phyloP scores from a whole-genome alignment of 2,888 invertebrate species.

The Cetonia aurata region DNA sequence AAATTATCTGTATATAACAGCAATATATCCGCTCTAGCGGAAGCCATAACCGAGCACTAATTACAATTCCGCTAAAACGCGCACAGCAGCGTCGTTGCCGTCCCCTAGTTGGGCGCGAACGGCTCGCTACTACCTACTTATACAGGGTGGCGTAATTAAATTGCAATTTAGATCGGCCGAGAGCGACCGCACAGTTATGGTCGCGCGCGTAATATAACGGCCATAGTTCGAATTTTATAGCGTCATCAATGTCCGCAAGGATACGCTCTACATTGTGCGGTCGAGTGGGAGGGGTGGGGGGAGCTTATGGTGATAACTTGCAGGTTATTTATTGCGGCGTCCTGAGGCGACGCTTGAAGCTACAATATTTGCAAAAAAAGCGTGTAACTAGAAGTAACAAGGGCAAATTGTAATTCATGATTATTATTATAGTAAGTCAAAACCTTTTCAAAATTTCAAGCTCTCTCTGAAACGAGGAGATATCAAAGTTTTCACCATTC shows the following conservation, averaged over 20 bases:
- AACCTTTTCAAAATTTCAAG: too few species aligned
- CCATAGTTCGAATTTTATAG: conserved; percentile 62
- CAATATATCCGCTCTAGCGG: conserved; percentile 40
- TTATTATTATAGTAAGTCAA: too few species aligned
- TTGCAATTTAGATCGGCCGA: conserved; percentile 55
- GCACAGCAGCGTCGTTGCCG: conserved; percentile 34
- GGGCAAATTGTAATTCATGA: too few species aligned
- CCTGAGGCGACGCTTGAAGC: background rate
- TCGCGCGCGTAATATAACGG: conserved; percentile 61
- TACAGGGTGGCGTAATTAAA: conserved; percentile 55
- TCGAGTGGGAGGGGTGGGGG: too few species aligned
- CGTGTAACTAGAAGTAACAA: too few species aligned
- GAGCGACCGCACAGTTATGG: conserved; percentile 60
- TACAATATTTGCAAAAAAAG: background rate
- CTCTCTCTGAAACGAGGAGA: too few species aligned
- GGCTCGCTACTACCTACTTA: conserved; percentile 11
- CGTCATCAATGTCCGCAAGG: conserved; percentile 58
- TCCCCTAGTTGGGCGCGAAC: background rate
- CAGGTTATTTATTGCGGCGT: background rate
- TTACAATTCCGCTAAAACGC: conserved; percentile 52
- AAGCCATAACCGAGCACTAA: conserved; percentile 52
- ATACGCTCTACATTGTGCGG: too few species aligned
- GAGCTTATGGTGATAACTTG: background rate
- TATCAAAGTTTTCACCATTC: too few species aligned
- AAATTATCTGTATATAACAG: conserved; percentile 40